Conservation (phyloP, 2,113 vertebrate genomes). For the Naja naja region DNA sequence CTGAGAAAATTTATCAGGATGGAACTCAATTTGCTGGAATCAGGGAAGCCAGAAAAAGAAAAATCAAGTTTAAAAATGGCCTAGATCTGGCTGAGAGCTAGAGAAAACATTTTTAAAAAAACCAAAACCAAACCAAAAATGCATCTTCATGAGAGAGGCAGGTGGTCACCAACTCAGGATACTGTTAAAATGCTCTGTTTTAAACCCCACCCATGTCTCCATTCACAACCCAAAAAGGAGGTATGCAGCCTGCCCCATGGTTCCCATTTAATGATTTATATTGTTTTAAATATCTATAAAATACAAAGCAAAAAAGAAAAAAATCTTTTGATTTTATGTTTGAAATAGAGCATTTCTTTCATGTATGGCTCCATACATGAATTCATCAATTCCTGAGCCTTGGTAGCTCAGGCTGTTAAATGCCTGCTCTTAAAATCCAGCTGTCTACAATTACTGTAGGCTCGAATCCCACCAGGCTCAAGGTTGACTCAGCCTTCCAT, state of each 20-base stretch:
- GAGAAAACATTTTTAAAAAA: background rate
- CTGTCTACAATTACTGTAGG: too few species aligned
- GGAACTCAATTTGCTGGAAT: background rate
- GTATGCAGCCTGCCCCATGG: background rate
- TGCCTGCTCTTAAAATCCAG: too few species aligned
- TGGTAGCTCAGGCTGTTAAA: too few species aligned
- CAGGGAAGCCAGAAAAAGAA: background rate
- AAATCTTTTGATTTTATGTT: background rate
- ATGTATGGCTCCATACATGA: background rate
- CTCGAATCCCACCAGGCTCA: too few species aligned
- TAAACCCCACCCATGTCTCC: background rate
- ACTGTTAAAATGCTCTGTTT: background rate
- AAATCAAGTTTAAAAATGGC: background rate
- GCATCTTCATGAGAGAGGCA: background rate
- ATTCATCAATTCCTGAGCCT: too few species aligned
- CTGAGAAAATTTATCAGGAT: background rate
- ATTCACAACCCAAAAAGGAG: background rate
- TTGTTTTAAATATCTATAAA: too few species aligned
- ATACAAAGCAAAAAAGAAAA: background rate
- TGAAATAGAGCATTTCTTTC: background rate
- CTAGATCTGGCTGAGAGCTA: background rate
- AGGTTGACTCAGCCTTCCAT: too few species aligned
- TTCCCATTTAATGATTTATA: background rate
- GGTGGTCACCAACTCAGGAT: background rate
- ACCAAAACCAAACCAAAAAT: background rate